Evolutionary conservation across 1,140 invertebrate genomes (phyloP).

Genomic region (Drosophila tropicalis): DNA sequence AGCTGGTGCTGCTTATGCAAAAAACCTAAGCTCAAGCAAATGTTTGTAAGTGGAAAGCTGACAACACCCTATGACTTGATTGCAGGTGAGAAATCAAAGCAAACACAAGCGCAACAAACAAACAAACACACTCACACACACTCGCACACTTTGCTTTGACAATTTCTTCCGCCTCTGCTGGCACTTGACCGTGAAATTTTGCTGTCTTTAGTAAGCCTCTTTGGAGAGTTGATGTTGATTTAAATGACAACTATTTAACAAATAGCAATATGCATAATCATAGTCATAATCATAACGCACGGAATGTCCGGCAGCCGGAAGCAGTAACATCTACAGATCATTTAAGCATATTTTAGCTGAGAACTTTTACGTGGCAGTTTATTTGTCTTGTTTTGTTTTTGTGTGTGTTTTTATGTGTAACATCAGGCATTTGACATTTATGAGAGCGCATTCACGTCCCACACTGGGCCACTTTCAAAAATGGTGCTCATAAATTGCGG

Average conservation of each 20-base stretch:
- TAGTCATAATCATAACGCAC: constrained; percentile 48
- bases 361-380: constrained; percentile 24
- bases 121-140: constrained; percentile 1
- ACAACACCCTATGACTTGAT: constrained; percentile 62
- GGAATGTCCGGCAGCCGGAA: constrained; percentile 57
- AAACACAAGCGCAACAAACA: constrained; percentile 29
- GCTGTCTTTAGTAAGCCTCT: constrained; percentile 35
- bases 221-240: constrained; percentile 39
- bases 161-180: constrained; percentile 73
- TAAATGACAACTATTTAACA: constrained; percentile 75
- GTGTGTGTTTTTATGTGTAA: constrained; percentile 33
- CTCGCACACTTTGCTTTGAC: constrained; percentile 36
- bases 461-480: not conserved
- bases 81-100: constrained; percentile 57
- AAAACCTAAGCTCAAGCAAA: constrained; percentile 55
- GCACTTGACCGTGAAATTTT: constrained; percentile 72
- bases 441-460: not conserved
- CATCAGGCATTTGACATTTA: constrained; percentile 53
- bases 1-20: constrained; percentile 62
- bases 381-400: constrained; percentile 9
- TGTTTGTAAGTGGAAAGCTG: constrained; percentile 68
- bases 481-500: not conserved
- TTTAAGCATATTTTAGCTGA: constrained; percentile 26
- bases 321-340: constrained; percentile 23
- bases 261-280: constrained; percentile 70